Conservation (phyloP, 2,113 vertebrate species). For the Casuarius casuarius region DNA sequence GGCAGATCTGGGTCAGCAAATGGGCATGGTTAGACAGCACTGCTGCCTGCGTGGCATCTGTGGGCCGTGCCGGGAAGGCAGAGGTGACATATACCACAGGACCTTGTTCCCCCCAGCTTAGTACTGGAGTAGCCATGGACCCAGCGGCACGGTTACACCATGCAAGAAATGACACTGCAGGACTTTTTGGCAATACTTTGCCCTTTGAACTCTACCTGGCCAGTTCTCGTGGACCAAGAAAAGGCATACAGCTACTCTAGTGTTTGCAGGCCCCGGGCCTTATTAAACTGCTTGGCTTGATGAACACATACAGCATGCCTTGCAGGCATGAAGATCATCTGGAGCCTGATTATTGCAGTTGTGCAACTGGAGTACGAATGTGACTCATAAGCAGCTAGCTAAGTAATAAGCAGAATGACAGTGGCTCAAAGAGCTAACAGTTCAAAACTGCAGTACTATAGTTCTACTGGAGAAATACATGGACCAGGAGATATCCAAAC, state of each 20-base stretch:
- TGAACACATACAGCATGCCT: fast-evolving
- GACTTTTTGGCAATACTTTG: background rate
- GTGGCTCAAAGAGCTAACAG: background rate
- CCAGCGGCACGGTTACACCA: background rate
- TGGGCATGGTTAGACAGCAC: fast-evolving
- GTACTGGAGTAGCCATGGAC: background rate
- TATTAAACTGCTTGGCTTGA: background rate
- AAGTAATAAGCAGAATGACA: background rate
- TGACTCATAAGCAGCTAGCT: background rate
- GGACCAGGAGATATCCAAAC: background rate
- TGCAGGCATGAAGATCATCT: background rate
- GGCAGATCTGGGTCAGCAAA: background rate
- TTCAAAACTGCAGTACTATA: background rate
- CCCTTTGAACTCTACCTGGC: background rate
- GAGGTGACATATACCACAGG: fast-evolving
- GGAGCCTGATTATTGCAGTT: fast-evolving
- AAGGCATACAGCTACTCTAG: background rate
- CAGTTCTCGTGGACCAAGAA: background rate
- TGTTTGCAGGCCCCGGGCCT: background rate
- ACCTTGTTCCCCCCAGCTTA: background rate
- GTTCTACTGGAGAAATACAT: background rate
- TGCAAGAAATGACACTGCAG: background rate
- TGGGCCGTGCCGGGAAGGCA: background rate
- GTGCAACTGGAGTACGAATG: fast-evolving
- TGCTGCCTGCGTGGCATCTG: fast-evolving